phyloP scores from a whole-genome alignment of 2,113 vertebrate species.

The Ariopsis seemanni region DNA sequence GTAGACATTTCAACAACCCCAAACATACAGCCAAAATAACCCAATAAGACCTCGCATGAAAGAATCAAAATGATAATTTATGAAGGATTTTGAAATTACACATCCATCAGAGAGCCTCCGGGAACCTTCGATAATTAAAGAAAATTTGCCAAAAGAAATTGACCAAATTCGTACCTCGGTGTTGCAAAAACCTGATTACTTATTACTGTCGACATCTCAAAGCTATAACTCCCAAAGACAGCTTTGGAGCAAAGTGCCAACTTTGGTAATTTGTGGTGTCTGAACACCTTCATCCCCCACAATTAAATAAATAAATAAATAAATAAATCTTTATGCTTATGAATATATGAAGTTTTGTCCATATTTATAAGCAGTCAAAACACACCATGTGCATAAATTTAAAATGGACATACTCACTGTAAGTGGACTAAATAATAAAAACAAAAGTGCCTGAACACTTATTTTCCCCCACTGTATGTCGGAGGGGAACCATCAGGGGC shows the following conservation, averaged over 20 bases:
- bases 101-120: neutral
- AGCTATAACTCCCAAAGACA: neutral
- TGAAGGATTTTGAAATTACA: neutral
- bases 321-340: neutral
- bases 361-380: neutral
- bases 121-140: neutral
- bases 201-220: neutral
- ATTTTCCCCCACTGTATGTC: neutral
- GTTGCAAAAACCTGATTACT: neutral
- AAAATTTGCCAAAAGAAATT: neutral
- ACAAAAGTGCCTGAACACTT: neutral
- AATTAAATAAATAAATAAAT: neutral
- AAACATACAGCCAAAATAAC: neutral
- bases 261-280: neutral
- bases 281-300: neutral
- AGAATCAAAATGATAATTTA: too few relatives aligned
- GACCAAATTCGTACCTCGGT: neutral
- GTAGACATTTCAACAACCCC: neutral
- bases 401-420: neutral
- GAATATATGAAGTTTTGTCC: neutral
- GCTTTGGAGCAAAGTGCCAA: neutral
- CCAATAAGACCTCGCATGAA: neutral
- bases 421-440: conserved; percentile 1
- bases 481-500: too few relatives aligned
- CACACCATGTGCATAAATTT: neutral